phyloP scores from a whole-genome alignment of 2,888 invertebrate species.

The Dolichopus griseipennis region DNA sequence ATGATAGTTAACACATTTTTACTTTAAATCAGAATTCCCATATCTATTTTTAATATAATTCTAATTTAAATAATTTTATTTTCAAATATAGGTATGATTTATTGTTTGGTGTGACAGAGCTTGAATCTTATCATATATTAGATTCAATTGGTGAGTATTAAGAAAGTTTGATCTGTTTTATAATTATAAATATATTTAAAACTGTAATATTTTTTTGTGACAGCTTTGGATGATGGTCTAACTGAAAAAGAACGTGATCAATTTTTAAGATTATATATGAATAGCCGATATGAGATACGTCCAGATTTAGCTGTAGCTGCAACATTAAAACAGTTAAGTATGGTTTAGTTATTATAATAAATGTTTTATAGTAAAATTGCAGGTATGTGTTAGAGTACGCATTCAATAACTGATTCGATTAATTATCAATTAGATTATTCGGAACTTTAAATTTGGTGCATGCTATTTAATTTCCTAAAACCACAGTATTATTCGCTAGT shows the following conservation, averaged over 20 bases:
- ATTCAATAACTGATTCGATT: too few relatives aligned
- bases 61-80: conserved; percentile 19
- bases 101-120: conserved; percentile 75
- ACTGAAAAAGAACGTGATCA: conserved; percentile 66
- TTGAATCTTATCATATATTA: conserved; percentile 69
- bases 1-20: too few relatives aligned
- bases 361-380: too few relatives aligned
- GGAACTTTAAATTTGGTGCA: too few relatives aligned
- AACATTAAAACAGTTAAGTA: conserved; percentile 54
- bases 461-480: too few relatives aligned
- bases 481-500: too few relatives aligned
- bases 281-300: conserved; percentile 67
- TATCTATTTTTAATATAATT: conserved; percentile 8
- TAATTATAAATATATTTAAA: too few relatives aligned
- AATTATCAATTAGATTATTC: too few relatives aligned
- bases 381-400: too few relatives aligned
- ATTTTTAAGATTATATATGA: conserved; percentile 66
- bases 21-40: too few relatives aligned
- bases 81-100: conserved; percentile 63
- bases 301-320: conserved; percentile 57
- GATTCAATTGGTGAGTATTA: conserved; percentile 46
- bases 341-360: too few relatives aligned
- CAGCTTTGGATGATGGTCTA: conserved; percentile 62
- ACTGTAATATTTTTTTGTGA: not conserved
- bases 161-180: too few relatives aligned